Percentiles rank a stretch among this genome's conserved stretches.
Evolutionary conservation across 2,113 vertebrate genomes (phyloP).

Genomic region (Alethe castanea): DNA sequence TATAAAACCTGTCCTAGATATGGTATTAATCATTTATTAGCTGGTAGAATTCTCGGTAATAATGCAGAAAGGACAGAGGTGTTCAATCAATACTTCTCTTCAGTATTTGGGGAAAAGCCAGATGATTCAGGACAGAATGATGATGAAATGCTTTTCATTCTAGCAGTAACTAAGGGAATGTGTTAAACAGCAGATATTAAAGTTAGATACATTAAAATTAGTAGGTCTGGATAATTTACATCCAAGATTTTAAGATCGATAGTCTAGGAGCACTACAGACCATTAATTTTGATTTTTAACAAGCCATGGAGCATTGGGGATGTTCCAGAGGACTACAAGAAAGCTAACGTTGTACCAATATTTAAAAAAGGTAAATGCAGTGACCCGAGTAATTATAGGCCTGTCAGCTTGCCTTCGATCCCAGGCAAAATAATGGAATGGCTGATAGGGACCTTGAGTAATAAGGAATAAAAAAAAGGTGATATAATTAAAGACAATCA

Average conservation of each 20-base stretch:
- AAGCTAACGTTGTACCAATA: constrained; percentile 58
- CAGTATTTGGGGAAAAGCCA: constrained; percentile 9
- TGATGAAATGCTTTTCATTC: constrained; percentile 47
- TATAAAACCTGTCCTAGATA: background rate
- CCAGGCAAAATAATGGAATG: constrained; percentile 55
- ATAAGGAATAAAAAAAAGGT: constrained; percentile 31
- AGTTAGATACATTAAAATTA: constrained; percentile 60
- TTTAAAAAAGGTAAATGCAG: constrained; percentile 61
- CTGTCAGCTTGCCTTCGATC: constrained; percentile 58
- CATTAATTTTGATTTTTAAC: constrained; percentile 68
- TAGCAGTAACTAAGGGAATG: constrained; percentile 38
- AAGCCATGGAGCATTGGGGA: constrained; percentile 24
- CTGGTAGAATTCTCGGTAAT: background rate
- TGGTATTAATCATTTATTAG: background rate
- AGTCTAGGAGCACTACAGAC: constrained; percentile 23
- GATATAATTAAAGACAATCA: constrained; percentile 16
- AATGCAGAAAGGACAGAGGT: background rate
- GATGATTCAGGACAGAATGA: constrained; percentile 43
- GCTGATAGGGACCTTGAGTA: constrained; percentile 31
- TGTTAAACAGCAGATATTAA: constrained; percentile 41
- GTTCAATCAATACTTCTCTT: constrained; percentile 47
- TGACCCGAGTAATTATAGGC: constrained; percentile 57
- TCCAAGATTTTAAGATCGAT: constrained; percentile 54
- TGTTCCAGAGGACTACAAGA: constrained; percentile 47
- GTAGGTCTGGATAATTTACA: constrained; percentile 39